Base-by-base conservation (phyloP, 30 jellyfish, hydroid and myxozoan genomes). In the Mastigias papua region DNA sequence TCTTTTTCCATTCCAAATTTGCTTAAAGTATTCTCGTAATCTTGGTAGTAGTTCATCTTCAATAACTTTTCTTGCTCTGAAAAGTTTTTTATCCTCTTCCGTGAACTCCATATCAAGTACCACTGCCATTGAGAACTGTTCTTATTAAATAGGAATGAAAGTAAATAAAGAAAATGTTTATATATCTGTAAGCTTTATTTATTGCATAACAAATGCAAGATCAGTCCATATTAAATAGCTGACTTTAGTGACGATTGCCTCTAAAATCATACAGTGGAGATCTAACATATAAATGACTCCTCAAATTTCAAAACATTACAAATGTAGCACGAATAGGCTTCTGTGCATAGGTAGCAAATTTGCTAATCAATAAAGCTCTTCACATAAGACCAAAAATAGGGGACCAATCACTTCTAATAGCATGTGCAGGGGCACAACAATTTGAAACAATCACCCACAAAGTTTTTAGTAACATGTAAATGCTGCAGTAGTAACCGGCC, bases 31-130 rank as follows among this genome's bases (percentile, higher is more conserved):
- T 32, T n/a, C n/a, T 16, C 73, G 68, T 26, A 75, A 48, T 8
- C 49, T 32, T n/a, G 7, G 34, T 27, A 65, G 73, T n/a, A 75
- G 48, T n/a, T 23, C 73, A 57, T 75, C 86, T 15, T n/a, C 15
- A 49, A 75, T 29, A 30, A 75, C 46, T 75, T 42, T 75, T 42
- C 28, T 7, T 25, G 32, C 69, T 49, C 86, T 50, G 32, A 42
- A 2, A 75, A 75, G 49, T 26, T 75, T 75, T 34, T 75, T 73
- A 33, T 34, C 86, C 0, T 49, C 76, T 30, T 27, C 20, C n/a
- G 73, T 9, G 31, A 48, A 10, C 20, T 75, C 86, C 74, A 75
- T 75, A 7, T 19, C 17, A 54, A 42, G 0, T 42, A 15, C 54
- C 54, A 37, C 11, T 37, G 54, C 54, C 54, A 37, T 37, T 8